Evolutionary conservation across 1,140 invertebrate species (phyloP).

Genomic region (Neodiprion lecontei): DNA sequence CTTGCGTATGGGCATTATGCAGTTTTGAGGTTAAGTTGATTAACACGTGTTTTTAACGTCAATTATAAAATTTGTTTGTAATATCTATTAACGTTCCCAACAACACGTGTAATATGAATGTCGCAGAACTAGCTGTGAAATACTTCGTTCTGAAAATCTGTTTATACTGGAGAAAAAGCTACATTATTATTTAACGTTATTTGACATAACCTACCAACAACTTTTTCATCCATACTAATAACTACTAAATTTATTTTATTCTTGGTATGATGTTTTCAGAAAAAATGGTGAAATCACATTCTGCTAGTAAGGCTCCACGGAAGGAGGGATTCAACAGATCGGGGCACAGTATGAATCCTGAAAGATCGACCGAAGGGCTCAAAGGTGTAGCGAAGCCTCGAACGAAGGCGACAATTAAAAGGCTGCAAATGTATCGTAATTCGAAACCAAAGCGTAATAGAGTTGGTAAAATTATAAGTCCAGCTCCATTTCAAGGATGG

Average conservation of each 20-base stretch:
- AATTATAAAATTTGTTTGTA: too few species aligned
- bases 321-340: constrained; percentile 81
- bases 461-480: constrained; percentile 89
- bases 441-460: constrained; percentile 93
- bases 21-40: too few species aligned
- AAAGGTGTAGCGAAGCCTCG: constrained; percentile 86
- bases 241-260: neutral
- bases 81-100: too few species aligned
- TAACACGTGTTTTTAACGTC: too few species aligned
- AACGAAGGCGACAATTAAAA: constrained; percentile 92
- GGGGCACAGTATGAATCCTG: constrained; percentile 89
- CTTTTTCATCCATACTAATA: neutral
- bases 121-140: too few species aligned
- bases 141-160: too few species aligned
- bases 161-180: too few species aligned
- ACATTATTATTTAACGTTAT: neutral
- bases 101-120: too few species aligned
- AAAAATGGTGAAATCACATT: constrained; percentile 76
- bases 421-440: constrained; percentile 97
- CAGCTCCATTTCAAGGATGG: constrained; percentile 94
- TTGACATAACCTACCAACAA: neutral
- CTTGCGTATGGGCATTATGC: too few species aligned
- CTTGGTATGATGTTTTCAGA: neutral
- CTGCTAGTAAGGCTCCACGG: constrained; percentile 71
- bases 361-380: constrained; percentile 76